Base-by-base conservation (phyloP, 2,113 vertebrate species). In the Clinocottus analis region DNA sequence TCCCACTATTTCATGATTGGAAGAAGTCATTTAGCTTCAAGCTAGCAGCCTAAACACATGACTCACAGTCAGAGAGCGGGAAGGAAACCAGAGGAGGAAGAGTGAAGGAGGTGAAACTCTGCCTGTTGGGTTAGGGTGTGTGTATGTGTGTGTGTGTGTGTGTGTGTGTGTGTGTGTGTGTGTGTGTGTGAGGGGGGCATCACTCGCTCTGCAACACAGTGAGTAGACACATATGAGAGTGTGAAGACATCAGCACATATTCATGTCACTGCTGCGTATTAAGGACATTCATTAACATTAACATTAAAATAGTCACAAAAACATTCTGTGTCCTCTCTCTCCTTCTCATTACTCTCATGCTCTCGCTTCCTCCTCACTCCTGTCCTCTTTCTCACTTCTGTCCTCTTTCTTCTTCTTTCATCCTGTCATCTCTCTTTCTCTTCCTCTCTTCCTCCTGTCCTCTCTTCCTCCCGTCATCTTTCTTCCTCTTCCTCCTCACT, bases 41-140 rank as follows among this genome's bases (percentile, higher is more conserved):
- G 17, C 39, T 1, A 27, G 27, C 6, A 1, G 3, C 8, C 58
- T 14, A 35, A 27, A 21, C 49, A 9, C 67, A 67, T 72, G 63
- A 70, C 65, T 65, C 60, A 31, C 4, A 35, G 19, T 55, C 49
- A 60, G 19, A 27, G 7, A 45, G 29, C 10, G 33, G 25, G 31
- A 75, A 31, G 59, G 27, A 67, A 85, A 9, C 1, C 33, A 3
- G 77, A 31, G 68, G 41, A 69, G 8, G 75, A 79, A 62, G 67
- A 77, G 35, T 77, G 77, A n/a, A 79, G 51, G 3, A 53, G 82
- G 45, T 86, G 88, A 85, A 87, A 91, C 87, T 87, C 79, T 85
- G 65, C 23, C 73, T 83, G 78, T 92, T 62, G 9, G 66, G 85
- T 92, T 92, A 86, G 88, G 73, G 79, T 80, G 71, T 37, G 64